Percentiles rank a stretch among this genome's conserved stretches.
These are phyloP conservation scores for Oceanodroma tethys DNA, from an alignment of 2,113 vertebrate genomes.

Conservation along the genomic window DNA sequence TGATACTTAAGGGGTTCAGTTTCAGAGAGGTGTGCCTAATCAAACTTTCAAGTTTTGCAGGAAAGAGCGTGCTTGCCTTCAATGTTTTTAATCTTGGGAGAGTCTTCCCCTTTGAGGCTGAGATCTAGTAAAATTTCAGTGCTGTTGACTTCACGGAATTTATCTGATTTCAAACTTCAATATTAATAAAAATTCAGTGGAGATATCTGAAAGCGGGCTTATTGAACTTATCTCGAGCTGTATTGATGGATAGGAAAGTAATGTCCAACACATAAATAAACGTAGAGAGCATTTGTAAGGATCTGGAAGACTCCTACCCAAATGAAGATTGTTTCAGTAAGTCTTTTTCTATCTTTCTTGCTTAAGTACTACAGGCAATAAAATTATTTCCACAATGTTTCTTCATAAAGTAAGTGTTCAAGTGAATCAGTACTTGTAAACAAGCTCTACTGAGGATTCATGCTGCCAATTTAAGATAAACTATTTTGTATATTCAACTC, in stretches of 20 bases:
- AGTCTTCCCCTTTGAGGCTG: background rate
- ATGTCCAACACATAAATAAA: background rate
- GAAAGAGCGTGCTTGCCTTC: background rate
- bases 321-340: background rate
- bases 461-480: slow-evolving; percentile 65
- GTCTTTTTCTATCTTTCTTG: slow-evolving; percentile 35
- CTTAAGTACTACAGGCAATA: slow-evolving; percentile 46
- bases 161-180: background rate
- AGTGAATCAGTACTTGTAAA: slow-evolving; percentile 66
- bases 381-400: slow-evolving; percentile 56
- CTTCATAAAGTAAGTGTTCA: slow-evolving; percentile 60
- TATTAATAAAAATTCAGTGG: background rate
- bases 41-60: background rate
- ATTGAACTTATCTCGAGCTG: background rate
- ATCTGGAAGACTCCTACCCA: background rate
- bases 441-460: slow-evolving; percentile 53
- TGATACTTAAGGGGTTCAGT: background rate
- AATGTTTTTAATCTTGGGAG: background rate
- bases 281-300: background rate
- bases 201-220: background rate
- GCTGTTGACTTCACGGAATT: background rate
- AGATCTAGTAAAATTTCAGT: background rate
- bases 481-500: slow-evolving; percentile 61
- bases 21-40: background rate
- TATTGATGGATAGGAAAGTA: background rate